These are phyloP conservation scores for Chaetodon trifascialis DNA, from an alignment of 2,113 vertebrate species.

Conservation along the genomic window DNA sequence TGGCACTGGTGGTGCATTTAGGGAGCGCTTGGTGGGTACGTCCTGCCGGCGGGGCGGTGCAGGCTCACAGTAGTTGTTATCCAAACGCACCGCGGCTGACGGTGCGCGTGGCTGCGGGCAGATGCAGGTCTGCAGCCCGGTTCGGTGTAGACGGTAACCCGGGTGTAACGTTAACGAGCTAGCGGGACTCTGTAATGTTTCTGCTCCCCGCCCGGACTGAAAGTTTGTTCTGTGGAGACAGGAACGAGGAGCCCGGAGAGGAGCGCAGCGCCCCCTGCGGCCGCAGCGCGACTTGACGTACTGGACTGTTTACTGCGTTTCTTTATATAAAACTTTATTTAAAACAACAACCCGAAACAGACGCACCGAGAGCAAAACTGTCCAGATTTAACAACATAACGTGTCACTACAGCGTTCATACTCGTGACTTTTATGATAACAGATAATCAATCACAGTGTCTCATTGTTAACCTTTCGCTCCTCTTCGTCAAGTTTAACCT, in stretches of 20 bases:
- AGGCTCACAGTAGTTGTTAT: not conserved
- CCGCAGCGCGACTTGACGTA: not conserved
- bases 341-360: not conserved
- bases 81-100: not conserved
- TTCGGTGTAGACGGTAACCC: not conserved
- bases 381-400: too few species aligned
- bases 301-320: not conserved
- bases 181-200: accelerated
- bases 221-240: not conserved
- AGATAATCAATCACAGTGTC: too few species aligned
- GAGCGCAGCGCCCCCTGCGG: slow-evolving; percentile 20
- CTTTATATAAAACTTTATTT: not conserved
- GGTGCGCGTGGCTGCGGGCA: not conserved
- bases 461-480: too few species aligned
- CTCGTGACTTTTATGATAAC: too few species aligned
- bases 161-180: accelerated
- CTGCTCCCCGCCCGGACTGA: not conserved
- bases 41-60: slow-evolving; percentile 39
- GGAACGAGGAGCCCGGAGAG: not conserved
- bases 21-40: not conserved
- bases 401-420: too few species aligned
- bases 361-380: too few species aligned
- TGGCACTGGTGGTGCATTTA: not conserved
- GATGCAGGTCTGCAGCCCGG: not conserved
- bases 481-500: too few species aligned